Conservation (phyloP, 2,797 vertebrate genomes). For the Notamacropus eugenii region DNA sequence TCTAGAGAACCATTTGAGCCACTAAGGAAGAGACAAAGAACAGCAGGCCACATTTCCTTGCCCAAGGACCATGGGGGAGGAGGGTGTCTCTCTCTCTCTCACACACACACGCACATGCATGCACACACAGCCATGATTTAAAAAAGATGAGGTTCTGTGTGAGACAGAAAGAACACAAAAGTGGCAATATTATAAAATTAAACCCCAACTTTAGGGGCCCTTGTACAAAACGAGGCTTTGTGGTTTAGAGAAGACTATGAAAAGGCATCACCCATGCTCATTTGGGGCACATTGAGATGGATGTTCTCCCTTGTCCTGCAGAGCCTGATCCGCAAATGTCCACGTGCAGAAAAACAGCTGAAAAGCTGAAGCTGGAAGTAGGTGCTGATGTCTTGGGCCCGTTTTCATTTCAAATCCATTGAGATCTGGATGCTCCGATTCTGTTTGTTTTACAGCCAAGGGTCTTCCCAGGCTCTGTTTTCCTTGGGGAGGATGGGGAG, state of each 20-base stretch:
- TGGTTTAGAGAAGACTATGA: neutral
- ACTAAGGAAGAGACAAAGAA: neutral
- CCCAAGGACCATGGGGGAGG: neutral
- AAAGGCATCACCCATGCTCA: neutral
- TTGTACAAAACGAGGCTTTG: neutral
- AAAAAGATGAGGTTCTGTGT: neutral
- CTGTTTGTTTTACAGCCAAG: slow-evolving; percentile 65
- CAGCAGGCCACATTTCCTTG: neutral
- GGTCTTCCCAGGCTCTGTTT: neutral
- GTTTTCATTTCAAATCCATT: slow-evolving; percentile 33
- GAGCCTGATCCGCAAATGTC: neutral
- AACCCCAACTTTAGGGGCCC: neutral
- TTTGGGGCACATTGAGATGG: slow-evolving; percentile 22
- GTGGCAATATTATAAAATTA: neutral
- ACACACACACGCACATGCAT: neutral
- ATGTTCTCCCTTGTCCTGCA: neutral
- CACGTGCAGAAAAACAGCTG: neutral
- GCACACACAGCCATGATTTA: neutral
- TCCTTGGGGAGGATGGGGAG: slow-evolving; percentile 24
- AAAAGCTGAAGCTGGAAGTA: slow-evolving; percentile 13
- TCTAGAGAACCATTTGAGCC: neutral
- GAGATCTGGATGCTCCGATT: slow-evolving; percentile 15
- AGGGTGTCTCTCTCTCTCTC: neutral
- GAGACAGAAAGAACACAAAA: neutral
- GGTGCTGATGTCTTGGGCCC: slow-evolving; percentile 9